phyloP scores from a whole-genome alignment of 2,888 invertebrate genomes.

The Nowickia ferox region DNA sequence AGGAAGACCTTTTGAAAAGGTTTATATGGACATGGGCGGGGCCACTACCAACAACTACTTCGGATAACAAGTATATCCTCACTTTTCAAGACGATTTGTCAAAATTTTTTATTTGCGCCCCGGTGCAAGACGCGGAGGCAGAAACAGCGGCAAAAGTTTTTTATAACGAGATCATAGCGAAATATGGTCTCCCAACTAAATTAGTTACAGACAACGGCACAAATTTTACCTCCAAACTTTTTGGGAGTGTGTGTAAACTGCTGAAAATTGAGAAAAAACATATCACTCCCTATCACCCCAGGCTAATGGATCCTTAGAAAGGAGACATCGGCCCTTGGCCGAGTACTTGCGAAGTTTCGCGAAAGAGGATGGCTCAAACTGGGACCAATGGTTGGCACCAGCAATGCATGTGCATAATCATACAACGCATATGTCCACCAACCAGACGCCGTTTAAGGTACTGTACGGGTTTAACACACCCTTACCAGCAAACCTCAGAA shows the following conservation, averaged over 20 bases:
- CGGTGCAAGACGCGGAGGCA: too few species aligned
- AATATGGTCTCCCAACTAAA: background rate
- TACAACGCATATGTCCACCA: background rate
- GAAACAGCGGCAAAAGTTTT: background rate
- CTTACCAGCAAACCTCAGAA: background rate
- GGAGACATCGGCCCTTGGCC: background rate
- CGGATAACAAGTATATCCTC: background rate
- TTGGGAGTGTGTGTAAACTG: too few species aligned
- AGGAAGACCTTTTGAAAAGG: background rate
- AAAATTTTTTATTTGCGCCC: too few species aligned
- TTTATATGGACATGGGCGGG: background rate
- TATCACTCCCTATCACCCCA: too few species aligned
- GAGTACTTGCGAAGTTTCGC: background rate
- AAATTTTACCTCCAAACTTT: background rate
- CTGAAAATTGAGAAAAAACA: too few species aligned
- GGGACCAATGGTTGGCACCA: background rate
- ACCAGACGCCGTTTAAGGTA: background rate
- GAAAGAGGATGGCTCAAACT: background rate
- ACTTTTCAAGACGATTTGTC: background rate
- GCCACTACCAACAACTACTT: background rate
- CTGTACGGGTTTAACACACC: background rate
- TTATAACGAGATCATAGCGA: background rate
- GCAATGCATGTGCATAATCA: slow-evolving; percentile 8
- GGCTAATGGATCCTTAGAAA: background rate
- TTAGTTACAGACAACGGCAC: background rate